A percentile compares a stretch with the other conserved stretches of the same genome.
Conservation (phyloP, 2,888 invertebrate species). For the Yponomeuta evonymella region DNA sequence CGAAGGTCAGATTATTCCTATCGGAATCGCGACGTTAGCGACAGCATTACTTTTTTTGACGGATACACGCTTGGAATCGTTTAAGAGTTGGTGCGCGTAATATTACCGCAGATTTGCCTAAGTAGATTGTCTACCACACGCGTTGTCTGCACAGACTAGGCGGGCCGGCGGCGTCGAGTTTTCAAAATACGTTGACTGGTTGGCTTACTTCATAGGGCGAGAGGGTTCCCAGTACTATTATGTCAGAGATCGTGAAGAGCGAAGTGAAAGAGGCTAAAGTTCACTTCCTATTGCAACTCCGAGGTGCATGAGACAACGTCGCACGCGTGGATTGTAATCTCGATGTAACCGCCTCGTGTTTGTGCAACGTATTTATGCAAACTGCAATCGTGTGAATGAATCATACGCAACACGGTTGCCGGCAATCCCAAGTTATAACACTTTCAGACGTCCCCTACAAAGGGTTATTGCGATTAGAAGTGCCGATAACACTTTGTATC, state of each 20-base stretch:
- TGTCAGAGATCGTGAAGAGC: neutral
- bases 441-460: constrained; percentile 5
- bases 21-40: no score
- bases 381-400: constrained; percentile 60
- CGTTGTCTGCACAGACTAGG: no score
- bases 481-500: neutral
- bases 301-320: constrained; percentile 50
- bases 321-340: constrained; percentile 67
- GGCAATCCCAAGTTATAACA: constrained; percentile 10
- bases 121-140: no score
- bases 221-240: constrained; percentile 19
- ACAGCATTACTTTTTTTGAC: no score
- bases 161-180: no score
- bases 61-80: no score
- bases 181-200: no score
- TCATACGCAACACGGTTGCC: constrained; percentile 50
- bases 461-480: neutral
- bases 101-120: no score
- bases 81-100: no score
- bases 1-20: no score
- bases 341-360: constrained; percentile 49
- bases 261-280: constrained; percentile 53
- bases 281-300: constrained; percentile 45
- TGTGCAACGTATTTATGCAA: constrained; percentile 67
- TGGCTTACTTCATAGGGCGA: constrained; percentile 24